Evolutionary conservation across 2,113 vertebrate species (phyloP).

Genomic region (Rhinopomastus cyanomelas): DNA sequence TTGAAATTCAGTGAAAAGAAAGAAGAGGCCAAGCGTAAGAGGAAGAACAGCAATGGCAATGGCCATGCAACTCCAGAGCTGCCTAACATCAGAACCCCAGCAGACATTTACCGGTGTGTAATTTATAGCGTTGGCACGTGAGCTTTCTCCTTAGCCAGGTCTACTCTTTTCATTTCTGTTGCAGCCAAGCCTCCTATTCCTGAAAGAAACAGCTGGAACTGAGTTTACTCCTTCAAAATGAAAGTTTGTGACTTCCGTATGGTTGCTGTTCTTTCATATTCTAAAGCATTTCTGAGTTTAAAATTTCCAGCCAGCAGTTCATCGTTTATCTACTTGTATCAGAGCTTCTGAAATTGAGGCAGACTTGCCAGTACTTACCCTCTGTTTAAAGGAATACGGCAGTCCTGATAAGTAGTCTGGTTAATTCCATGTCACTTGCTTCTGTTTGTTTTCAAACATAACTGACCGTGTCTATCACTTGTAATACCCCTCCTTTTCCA

Average conservation of each 20-base stretch:
- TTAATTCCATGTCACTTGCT: neutral
- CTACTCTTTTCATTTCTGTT: neutral
- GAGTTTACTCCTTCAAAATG: neutral
- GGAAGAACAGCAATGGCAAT: slow-evolving; percentile 83
- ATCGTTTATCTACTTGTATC: neutral
- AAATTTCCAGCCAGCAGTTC: neutral
- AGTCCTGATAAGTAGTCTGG: neutral
- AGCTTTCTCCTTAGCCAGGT: neutral
- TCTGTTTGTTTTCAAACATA: neutral
- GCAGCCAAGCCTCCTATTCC: neutral
- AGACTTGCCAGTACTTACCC: neutral
- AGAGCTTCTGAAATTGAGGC: neutral
- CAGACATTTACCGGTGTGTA: slow-evolving; percentile 91
- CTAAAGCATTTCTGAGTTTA: neutral
- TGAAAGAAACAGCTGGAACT: slow-evolving; percentile 6
- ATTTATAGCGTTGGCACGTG: accelerated
- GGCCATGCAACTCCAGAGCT: slow-evolving; percentile 82
- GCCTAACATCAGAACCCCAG: slow-evolving; percentile 86
- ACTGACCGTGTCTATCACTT: neutral
- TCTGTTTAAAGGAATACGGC: neutral
- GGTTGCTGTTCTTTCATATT: neutral
- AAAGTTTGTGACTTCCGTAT: neutral
- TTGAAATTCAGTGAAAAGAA: slow-evolving; percentile 96
- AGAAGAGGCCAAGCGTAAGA: slow-evolving; percentile 91
- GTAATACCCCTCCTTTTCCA: neutral